Evolutionary conservation across 2,113 vertebrate species (phyloP).

Genomic region (Turnix velox): DNA sequence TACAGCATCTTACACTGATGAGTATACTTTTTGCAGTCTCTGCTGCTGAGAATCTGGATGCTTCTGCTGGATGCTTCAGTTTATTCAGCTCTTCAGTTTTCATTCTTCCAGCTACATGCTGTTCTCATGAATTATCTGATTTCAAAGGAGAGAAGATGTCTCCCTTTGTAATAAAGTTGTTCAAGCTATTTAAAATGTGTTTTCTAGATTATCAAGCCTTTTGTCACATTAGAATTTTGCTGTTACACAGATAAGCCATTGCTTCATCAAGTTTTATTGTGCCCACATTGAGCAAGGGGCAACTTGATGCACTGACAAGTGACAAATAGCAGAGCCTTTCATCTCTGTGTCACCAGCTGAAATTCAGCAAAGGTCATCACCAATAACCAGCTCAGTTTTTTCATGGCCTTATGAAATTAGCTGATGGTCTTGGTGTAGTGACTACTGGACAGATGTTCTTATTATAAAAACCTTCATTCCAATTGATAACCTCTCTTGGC

Average conservation of each 20-base stretch:
- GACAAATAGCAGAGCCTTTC: neutral
- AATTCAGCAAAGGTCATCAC: conserved; percentile 37
- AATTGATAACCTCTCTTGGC: neutral
- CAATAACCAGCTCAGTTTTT: conserved; percentile 11
- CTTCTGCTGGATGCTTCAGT: neutral
- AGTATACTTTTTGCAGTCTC: neutral
- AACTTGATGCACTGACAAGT: neutral
- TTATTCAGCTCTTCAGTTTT: neutral
- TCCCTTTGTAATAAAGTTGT: conserved; percentile 7
- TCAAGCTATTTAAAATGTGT: conserved; percentile 27
- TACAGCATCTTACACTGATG: neutral
- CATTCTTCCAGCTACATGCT: neutral
- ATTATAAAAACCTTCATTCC: neutral
- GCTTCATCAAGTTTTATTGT: conserved; percentile 29
- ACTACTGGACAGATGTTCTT: neutral
- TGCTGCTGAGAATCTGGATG: neutral
- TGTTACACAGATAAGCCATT: neutral
- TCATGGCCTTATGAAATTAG: conserved; percentile 34
- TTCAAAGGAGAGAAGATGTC: conserved; percentile 12
- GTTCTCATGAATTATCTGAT: conserved; percentile 18
- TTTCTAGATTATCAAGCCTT: conserved; percentile 44
- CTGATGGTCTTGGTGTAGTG: neutral
- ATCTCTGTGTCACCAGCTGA: neutral
- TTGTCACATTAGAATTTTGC: neutral
- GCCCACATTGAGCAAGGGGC: neutral